Conservation (phyloP, 2,113 vertebrate genomes). For the Podilymbus podiceps region DNA sequence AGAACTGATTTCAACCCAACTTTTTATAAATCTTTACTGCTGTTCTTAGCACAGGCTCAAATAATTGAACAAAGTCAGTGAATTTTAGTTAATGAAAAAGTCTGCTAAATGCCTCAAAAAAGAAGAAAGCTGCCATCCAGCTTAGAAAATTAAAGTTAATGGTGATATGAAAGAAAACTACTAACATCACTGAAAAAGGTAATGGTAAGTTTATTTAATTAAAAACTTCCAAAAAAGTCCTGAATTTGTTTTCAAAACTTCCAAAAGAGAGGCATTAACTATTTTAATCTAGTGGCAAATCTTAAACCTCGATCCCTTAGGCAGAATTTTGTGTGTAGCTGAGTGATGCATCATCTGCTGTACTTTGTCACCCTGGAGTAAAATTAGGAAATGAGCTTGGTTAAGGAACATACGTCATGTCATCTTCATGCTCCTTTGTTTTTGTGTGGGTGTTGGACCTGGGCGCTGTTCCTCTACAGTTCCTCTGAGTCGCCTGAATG, state of each 20-base stretch:
- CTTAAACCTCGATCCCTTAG: not conserved
- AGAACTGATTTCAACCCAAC: not conserved
- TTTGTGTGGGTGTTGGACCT: not conserved
- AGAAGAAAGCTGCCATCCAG: not conserved
- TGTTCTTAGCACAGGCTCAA: not conserved
- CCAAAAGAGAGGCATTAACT: not conserved
- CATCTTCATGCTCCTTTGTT: not conserved
- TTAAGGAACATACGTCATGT: rapidly evolving
- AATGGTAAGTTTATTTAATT: not conserved
- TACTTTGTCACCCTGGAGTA: not conserved
- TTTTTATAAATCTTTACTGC: not conserved
- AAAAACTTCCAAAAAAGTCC: not conserved
- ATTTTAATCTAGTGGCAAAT: not conserved
- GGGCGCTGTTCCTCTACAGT: not conserved
- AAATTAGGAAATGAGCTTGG: not conserved
- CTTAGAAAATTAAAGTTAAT: not conserved
- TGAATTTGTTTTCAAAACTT: not conserved
- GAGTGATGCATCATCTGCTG: not conserved
- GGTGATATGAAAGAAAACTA: not conserved
- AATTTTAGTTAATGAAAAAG: not conserved
- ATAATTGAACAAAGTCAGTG: not conserved
- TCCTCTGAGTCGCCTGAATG: not conserved
- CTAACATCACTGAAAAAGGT: not conserved
- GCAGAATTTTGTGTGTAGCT: not conserved
- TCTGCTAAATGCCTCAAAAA: not conserved